Conservation (phyloP, 2,797 vertebrate genomes). For the Acanthis flammea region DNA sequence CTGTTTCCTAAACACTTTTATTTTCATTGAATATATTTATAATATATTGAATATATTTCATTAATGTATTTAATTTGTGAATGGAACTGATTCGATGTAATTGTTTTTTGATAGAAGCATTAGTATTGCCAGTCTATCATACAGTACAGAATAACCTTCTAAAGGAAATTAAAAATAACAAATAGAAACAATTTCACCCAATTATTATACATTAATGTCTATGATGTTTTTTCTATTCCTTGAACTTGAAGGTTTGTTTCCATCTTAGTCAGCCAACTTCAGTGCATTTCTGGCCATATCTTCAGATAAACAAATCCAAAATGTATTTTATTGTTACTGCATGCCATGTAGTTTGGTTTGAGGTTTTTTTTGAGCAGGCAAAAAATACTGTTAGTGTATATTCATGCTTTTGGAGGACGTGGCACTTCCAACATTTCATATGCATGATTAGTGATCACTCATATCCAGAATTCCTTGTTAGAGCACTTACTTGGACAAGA, state of each 20-base stretch:
- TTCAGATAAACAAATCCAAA: conserved; percentile 42
- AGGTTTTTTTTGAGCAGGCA: conserved; percentile 42
- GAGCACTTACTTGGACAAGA: conserved; percentile 33
- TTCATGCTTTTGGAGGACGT: conserved; percentile 65
- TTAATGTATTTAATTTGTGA: background rate
- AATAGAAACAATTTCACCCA: background rate
- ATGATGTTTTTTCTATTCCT: background rate
- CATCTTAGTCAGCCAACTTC: conserved; percentile 6
- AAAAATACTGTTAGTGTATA: conserved; percentile 28
- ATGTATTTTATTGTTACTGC: conserved; percentile 37
- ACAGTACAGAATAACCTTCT: background rate
- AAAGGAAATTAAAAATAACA: background rate
- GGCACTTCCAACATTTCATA: conserved; percentile 38
- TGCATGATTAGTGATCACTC: conserved; percentile 14
- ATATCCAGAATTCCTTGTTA: conserved; percentile 26
- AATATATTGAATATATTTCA: too few relatives aligned
- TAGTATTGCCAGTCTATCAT: background rate
- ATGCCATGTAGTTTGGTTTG: conserved; percentile 49
- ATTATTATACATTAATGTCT: background rate
- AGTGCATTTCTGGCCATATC: conserved; percentile 52
- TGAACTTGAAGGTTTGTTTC: conserved; percentile 11
- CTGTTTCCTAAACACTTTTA: background rate
- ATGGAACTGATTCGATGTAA: background rate
- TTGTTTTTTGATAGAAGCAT: background rate
- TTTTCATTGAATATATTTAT: background rate